These are phyloP conservation scores for Laticauda laticaudata DNA, from an alignment of 2,113 vertebrate genomes.

Conservation along the genomic window DNA sequence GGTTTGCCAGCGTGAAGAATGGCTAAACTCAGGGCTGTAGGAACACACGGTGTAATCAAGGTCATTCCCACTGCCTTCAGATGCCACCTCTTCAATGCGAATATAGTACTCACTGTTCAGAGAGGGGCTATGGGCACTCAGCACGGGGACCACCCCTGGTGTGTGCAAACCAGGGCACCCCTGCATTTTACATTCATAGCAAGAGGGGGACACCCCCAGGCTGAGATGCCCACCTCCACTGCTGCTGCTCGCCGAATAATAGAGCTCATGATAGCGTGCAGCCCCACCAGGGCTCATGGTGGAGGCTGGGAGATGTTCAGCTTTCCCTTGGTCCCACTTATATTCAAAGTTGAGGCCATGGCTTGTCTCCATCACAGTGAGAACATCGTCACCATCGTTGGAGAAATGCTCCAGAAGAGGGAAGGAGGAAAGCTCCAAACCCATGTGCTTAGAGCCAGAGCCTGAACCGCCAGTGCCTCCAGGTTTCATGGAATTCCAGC, in stretches of 20 bases:
- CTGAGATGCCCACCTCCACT: constrained; percentile 46
- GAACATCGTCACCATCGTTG: constrained; percentile 84
- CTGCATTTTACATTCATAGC: constrained; percentile 76
- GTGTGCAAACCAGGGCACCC: constrained; percentile 62
- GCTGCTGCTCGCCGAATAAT: constrained; percentile 75
- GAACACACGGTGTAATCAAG: constrained; percentile 80
- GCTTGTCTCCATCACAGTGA: constrained; percentile 96
- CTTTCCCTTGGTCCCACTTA: constrained; percentile 88
- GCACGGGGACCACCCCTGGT: constrained; percentile 84
- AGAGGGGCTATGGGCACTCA: constrained; percentile 89
- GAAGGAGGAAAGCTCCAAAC: constrained; percentile 83
- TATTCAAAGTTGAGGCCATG: constrained; percentile 95
- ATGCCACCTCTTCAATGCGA: constrained; percentile 86
- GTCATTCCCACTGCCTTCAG: constrained; percentile 71
- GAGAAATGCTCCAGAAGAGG: constrained; percentile 91
- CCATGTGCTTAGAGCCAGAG: constrained; percentile 57
- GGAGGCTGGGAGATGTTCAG: constrained; percentile 70
- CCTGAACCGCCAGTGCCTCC: constrained; percentile 59
- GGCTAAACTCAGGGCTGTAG: constrained; percentile 74
- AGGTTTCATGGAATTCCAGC: constrained; percentile 92
- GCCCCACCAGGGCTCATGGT: constrained; percentile 69
- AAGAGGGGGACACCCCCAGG: constrained; percentile 80
- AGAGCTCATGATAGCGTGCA: constrained; percentile 79
- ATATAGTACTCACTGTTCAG: constrained; percentile 91
- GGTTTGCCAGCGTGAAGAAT: constrained; percentile 66